Evolutionary conservation across 2,113 vertebrate genomes (phyloP), one percentile per base, ranked within the genome.

Genomic region (Oncorhynchus keta): DNA sequence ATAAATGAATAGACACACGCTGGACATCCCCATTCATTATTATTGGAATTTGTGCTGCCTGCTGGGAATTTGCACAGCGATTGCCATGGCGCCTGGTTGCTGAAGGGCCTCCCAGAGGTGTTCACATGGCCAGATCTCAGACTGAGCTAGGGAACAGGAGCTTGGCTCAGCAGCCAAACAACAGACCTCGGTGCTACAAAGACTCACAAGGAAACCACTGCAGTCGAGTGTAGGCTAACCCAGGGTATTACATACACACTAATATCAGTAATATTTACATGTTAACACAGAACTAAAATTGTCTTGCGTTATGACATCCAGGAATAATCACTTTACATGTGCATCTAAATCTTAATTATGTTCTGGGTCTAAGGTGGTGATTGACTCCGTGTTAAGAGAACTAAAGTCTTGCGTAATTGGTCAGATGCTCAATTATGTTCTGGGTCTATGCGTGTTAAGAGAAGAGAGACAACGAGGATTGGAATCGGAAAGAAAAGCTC

Each of bases 11-110:
- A 82, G 81, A 78, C 80, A 84, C 87, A 84, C 24, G 81, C 80
- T 74, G 87, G 88, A 91, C 87, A 85, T 84, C 80, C 88, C 82
- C 85, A 90, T 91, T 84, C 78, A 87, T 92, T 91, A 89, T 90
- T 83, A 88, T 89, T 88, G 85, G 77, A 85, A 89, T 77, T 35
- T 78, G 80, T 48, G 18, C 13, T 70, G 84, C 87, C 89, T 87
- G 80, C 82, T 85, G 88, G 86, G 87, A 89, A 75, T 85, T 87
- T 84, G 75, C 87, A 81, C 62, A 75, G 76, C 35, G 62, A 79
- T 84, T 87, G 74, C 83, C 57, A 59, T 80, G 83, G 82, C 75
- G 81, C 72, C 78, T 76, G 76, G 24, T 72, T 78, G 76, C 76
- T 85, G 83, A 76, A 83, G 75, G 75, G 81, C 62, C 81, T 81